Evolutionary conservation across 2,888 invertebrate genomes (phyloP).

Genomic region (Eupithecia centaureata): DNA sequence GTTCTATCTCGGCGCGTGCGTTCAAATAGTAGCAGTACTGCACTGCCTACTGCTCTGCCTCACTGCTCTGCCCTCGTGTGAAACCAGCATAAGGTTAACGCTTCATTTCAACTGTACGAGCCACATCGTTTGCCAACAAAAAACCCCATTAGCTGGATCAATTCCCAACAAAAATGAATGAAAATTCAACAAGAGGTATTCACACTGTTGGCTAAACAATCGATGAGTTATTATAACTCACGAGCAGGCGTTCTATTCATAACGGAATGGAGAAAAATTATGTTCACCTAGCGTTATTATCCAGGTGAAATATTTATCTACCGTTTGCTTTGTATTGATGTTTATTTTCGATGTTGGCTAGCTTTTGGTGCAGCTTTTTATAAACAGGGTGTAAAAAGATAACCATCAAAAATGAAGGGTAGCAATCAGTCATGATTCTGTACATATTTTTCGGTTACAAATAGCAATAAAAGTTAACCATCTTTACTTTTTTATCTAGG

Average conservation of each 20-base stretch:
- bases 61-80: no score
- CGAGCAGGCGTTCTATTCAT: slow-evolving; percentile 57
- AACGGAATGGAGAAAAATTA: slow-evolving; percentile 61
- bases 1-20: no score
- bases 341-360: background rate
- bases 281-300: slow-evolving; percentile 75
- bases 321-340: background rate
- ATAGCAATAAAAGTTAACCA: no score
- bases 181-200: slow-evolving; percentile 47
- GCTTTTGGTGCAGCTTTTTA: background rate
- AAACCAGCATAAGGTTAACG: background rate
- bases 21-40: no score
- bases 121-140: slow-evolving; percentile 25
- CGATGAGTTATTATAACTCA: slow-evolving; percentile 80
- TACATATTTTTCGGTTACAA: no score
- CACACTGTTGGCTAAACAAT: slow-evolving; percentile 72
- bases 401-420: no score
- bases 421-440: no score
- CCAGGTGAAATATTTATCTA: slow-evolving; percentile 53
- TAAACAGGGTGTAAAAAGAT: no score
- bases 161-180: slow-evolving; percentile 41
- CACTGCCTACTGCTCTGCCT: no score
- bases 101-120: background rate
- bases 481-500: no score
- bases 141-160: slow-evolving; percentile 34